phyloP scores from a whole-genome alignment of 1,140 invertebrate species.

The Ceratina japonica region DNA sequence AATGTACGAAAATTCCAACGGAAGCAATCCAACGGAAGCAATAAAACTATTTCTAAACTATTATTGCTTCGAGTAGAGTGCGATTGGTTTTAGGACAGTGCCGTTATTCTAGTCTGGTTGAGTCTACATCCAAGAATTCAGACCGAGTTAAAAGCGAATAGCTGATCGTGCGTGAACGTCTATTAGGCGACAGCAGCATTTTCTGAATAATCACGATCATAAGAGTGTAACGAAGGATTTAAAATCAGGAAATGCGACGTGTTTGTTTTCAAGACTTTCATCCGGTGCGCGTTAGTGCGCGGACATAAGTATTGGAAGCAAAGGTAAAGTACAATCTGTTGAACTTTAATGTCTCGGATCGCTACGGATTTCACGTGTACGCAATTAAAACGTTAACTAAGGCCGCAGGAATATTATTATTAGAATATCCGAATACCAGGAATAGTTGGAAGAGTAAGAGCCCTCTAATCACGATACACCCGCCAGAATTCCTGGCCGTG shows the following conservation, averaged over 20 bases:
- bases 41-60: constrained; percentile 28
- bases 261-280: no score
- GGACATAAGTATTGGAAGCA: not conserved
- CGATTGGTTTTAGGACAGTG: constrained; percentile 18
- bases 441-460: constrained; percentile 29
- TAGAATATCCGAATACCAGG: constrained; percentile 38
- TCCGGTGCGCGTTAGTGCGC: no score
- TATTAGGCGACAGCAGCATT: not conserved
- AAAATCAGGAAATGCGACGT: no score
- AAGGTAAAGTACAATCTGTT: no score
- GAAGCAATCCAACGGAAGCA: not conserved
- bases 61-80: constrained; percentile 14
- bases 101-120: constrained; percentile 15
- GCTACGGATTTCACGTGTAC: not conserved
- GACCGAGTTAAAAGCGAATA: not conserved
- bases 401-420: constrained; percentile 30
- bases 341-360: not conserved
- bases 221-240: no score
- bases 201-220: no score
- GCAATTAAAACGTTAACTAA: constrained; percentile 48
- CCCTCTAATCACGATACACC: constrained; percentile 45
- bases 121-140: constrained; percentile 3
- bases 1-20: constrained; percentile 25
- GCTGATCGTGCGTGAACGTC: not conserved
- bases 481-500: constrained; percentile 28